Evolutionary conservation across 2,888 invertebrate genomes (phyloP).

Genomic region (Himalopsyche kuldschensis): DNA sequence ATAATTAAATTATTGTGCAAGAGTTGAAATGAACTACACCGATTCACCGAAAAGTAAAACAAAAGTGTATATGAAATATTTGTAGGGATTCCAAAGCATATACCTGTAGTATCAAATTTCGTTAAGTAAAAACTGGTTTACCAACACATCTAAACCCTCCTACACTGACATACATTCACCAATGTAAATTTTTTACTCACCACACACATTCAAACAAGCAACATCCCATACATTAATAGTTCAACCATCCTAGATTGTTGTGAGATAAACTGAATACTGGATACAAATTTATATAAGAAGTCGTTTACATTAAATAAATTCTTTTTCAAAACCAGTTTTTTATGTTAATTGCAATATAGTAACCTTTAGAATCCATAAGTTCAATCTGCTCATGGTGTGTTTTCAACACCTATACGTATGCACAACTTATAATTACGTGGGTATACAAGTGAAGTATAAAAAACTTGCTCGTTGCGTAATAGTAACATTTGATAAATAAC

Average conservation of each 20-base stretch:
- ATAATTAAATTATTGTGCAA: not conserved
- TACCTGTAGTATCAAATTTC: constrained; percentile 19
- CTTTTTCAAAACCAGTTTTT: not conserved
- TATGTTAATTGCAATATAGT: not conserved
- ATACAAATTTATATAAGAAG: not conserved
- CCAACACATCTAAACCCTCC: not conserved
- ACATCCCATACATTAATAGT: not conserved
- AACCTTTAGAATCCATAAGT: not conserved
- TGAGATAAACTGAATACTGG: not conserved
- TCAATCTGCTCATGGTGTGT: not conserved
- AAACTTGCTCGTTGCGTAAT: not conserved
- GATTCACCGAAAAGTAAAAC: not conserved
- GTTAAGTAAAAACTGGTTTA: constrained; percentile 4
- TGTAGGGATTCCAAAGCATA: constrained; percentile 17
- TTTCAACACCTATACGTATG: not conserved
- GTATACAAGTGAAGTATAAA: not conserved
- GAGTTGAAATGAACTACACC: not conserved
- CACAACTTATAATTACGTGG: not conserved
- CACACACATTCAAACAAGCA: not conserved
- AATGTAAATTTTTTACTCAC: not conserved
- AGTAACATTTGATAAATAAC: not conserved
- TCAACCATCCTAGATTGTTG: not conserved
- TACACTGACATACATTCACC: not conserved
- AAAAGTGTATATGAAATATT: not conserved
- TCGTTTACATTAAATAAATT: not conserved